phyloP scores from a whole-genome alignment of 2,797 vertebrate species.

The Hybognathus amarus region DNA sequence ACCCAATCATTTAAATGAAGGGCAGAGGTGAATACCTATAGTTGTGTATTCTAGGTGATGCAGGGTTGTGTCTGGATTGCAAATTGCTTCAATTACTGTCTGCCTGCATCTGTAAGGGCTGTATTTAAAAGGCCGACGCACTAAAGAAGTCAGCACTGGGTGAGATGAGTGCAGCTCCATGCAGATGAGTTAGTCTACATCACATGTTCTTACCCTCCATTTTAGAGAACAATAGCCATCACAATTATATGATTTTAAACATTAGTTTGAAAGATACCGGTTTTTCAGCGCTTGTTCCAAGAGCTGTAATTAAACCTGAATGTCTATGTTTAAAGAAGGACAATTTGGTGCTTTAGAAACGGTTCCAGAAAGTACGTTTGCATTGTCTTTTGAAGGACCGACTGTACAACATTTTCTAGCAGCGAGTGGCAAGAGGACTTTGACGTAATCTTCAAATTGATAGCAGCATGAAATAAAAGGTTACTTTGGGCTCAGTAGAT shows the following conservation, averaged over 20 bases:
- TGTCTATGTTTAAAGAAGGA: conserved; percentile 4
- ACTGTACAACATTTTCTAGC: not conserved
- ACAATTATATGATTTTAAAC: conserved; percentile 23
- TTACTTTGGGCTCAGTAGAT: conserved; percentile 20
- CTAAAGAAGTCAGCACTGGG: conserved; percentile 6
- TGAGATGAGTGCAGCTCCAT: not conserved
- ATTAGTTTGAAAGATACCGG: conserved; percentile 19
- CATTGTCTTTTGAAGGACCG: not conserved
- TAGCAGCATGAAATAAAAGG: not conserved
- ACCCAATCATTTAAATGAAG: not conserved
- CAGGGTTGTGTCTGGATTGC: conserved; percentile 23
- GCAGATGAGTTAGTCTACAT: conserved; percentile 18
- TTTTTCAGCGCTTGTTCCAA: conserved; percentile 29
- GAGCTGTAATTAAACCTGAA: conserved; percentile 8
- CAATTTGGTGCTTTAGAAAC: conserved; percentile 19
- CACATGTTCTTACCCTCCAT: conserved; percentile 3
- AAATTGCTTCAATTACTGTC: conserved; percentile 33
- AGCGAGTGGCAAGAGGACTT: conserved; percentile 9
- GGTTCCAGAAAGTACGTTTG: conserved; percentile 10
- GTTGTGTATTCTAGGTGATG: conserved; percentile 11
- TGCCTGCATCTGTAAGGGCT: conserved; percentile 2
- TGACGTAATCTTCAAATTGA: conserved; percentile 33
- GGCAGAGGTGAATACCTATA: conserved; percentile 3
- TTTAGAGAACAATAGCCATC: conserved; percentile 36
- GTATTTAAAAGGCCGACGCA: not conserved